Base-by-base conservation (phyloP, 2,888 invertebrate genomes). In the Stictocephala bisonia region DNA sequence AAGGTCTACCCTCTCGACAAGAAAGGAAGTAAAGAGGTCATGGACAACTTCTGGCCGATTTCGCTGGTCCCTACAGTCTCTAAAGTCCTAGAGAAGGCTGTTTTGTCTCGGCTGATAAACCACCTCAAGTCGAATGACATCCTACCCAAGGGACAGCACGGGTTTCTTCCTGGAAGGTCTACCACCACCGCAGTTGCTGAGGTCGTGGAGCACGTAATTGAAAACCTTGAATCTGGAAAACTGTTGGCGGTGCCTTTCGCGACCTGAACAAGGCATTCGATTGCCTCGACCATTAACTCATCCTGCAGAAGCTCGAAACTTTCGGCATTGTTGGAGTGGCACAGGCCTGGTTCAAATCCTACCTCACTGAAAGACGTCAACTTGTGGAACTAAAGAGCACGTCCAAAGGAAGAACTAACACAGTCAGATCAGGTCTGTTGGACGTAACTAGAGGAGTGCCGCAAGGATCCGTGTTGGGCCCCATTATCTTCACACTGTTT, bases 391-490 rank as follows among this genome's bases (percentile, higher is more conserved):
- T 60, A 18, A 60, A 60, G 24, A 3, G 40, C 1, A 60, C 60
- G 7, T 7, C 6, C 1, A 60, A 40, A 4, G 40, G 40, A 11
- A 40, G 11, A 22, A 40, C 40, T 20, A 40, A 2, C 13, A 1
- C 40, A 40, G 29, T 40, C 6, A 35, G 40, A 40, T 60, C 60
- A 4, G 22, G n/a, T 9, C 20, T 11, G 11, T 4, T 40, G 18
- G 13, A 2, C 1, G 41, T 60, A 20, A 20, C 22, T 22, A 18
- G 60, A 40, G 40, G 60, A 3, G 60, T 60, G n/a, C 60, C 60
- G 3, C 58, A 60, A 11, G 60, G 56, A 15, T 56, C 56, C n/a
- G 56, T 56, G 29, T 22, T 56, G 15, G 56, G 56, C 3, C 56
- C 56, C 18, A 15, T 56, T 3, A 6, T 29, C 2, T 56, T 56